Conservation (phyloP, 1,140 invertebrate genomes). For the Mamestra configurata region DNA sequence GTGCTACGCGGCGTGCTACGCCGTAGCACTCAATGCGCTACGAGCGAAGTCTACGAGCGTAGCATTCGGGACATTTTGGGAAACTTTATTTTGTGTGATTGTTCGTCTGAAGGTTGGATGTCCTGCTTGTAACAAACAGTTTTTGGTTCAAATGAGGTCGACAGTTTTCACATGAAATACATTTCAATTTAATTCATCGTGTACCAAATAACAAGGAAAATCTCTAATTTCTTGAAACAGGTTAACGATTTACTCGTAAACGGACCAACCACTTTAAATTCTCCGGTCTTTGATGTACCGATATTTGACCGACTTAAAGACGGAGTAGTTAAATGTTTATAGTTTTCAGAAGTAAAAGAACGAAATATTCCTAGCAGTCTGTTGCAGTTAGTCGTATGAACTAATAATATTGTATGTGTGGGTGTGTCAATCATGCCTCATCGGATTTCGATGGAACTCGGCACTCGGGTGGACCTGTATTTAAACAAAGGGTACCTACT, state of each 20-base stretch:
- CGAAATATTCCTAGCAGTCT: too few species aligned
- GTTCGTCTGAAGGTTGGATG: too few species aligned
- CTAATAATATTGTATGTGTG: too few species aligned
- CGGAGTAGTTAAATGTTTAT: neutral
- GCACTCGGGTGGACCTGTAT: too few species aligned
- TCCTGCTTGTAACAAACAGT: too few species aligned
- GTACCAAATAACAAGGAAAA: neutral
- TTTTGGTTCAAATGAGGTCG: too few species aligned
- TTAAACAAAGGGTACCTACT: too few species aligned
- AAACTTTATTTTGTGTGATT: neutral
- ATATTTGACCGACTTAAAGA: too few species aligned
- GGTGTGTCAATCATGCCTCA: too few species aligned
- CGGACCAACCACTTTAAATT: neutral
- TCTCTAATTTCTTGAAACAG: neutral
- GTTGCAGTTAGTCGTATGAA: too few species aligned
- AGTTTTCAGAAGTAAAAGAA: too few species aligned
- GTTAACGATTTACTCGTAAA: slow-evolving; percentile 11
- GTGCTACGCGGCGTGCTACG: neutral
- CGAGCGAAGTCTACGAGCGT: neutral
- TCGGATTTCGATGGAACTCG: too few species aligned
- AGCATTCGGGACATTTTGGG: neutral
- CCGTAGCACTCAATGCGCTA: neutral
- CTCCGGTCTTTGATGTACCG: neutral
- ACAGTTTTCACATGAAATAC: neutral
- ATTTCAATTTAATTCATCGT: neutral